Base-by-base conservation (phyloP, 2,113 vertebrate species). In the Dermatemys mawii region DNA sequence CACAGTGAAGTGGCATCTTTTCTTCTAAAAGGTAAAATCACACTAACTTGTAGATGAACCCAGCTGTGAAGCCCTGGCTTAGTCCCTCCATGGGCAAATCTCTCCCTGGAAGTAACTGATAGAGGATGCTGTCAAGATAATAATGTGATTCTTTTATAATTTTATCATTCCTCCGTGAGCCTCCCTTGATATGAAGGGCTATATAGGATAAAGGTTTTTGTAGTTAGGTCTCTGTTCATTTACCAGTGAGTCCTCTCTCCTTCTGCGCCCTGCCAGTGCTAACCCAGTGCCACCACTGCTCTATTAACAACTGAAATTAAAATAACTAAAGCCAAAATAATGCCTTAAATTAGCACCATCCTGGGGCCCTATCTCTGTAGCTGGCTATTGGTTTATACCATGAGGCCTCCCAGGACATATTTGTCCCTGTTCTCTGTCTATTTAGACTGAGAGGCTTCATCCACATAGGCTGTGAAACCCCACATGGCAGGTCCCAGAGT, bases 361-460 rank as follows among this genome's bases (percentile, higher is more conserved):
- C 19, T 8, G 5, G 63, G 35, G 17, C 16, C 38, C 16, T 70
- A 22, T 38, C n/a, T 38, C 16, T 1, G 4, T 22, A 70, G 63
- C 14, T n/a, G n/a, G 63, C n/a, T 70, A 38, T 7, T 93, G 95
- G 83, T 94, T 90, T 87, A 67, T 75, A 86, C 88, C 86, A 90
- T 81, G 90, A 90, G 93, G 63, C 90, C 93, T 49, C 17, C 29
- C 91, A 26, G 90, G 2, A 81, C 32, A 93, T 86, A 83, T 75
- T 87, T 49, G 70, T 93, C 55, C 86, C 94, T 57, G 90, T 35
- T 92, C 82, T 93, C 82, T 32, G 63, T 81, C 89, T 82, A 4
- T 81, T 88, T 86, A 86, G 94, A 90, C 32, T 81, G 86, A 84
- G 75, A 57, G 95, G 91, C 93, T 90, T 84, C 53, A 84, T 93